Evolutionary conservation across 1,140 invertebrate species (phyloP).

Genomic region (Muscidifurax raptorellus): DNA sequence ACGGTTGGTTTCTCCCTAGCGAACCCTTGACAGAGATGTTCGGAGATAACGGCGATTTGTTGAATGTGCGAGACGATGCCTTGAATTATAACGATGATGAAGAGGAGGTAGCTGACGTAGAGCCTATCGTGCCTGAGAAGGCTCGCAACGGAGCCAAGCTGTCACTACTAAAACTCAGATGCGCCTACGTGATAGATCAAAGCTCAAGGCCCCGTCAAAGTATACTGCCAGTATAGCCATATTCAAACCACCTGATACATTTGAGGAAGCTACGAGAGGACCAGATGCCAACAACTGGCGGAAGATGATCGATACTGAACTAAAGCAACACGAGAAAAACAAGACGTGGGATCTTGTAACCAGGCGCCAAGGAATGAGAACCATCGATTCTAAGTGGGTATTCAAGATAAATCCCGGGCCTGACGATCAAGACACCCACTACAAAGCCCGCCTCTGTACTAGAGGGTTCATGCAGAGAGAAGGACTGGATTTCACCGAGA

Average conservation of each 20-base stretch:
- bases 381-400: neutral
- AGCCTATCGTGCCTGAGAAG: neutral
- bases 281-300: constrained; percentile 5
- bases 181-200: neutral
- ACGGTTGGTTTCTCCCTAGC: no score
- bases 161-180: neutral
- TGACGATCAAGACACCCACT: neutral
- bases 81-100: no score
- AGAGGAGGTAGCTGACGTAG: no score
- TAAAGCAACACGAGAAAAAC: constrained; percentile 48
- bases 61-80: no score
- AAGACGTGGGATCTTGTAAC: neutral
- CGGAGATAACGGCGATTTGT: no score
- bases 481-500: neutral
- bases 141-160: neutral
- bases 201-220: neutral
- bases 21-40: no score
- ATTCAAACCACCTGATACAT: neutral
- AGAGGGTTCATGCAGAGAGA: neutral
- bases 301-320: constrained; percentile 54
- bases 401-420: neutral
- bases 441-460: neutral
- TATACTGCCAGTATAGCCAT: neutral
- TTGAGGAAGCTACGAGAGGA: constrained; percentile 27
- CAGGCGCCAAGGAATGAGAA: neutral